Evolutionary conservation across 2,888 invertebrate species (phyloP).

Genomic region (Zygothrica quintamaculata): DNA sequence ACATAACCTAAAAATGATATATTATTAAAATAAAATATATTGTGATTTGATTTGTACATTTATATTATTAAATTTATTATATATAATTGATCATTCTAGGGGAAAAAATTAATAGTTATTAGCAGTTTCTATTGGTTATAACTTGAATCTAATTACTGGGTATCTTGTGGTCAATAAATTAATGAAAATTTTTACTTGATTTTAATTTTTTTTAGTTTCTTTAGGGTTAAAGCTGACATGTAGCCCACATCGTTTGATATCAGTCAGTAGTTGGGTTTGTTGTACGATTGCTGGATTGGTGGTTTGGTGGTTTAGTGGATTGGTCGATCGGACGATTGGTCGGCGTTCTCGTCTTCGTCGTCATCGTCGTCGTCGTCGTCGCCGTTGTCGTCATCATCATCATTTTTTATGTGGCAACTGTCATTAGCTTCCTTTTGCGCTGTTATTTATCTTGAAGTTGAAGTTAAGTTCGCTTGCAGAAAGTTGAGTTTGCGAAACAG

Average conservation of each 20-base stretch:
- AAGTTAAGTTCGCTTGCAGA: conserved; percentile 28
- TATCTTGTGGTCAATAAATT: not conserved
- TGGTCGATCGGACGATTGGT: conserved; percentile 9
- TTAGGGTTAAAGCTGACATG: conserved; percentile 22
- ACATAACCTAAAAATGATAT: too few relatives aligned
- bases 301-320: conserved; percentile 13
- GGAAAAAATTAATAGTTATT: too few relatives aligned
- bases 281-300: conserved; percentile 8
- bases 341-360: conserved; percentile 23
- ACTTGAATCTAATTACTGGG: not conserved
- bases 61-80: too few relatives aligned
- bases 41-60: too few relatives aligned
- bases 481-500: not conserved
- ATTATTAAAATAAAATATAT: too few relatives aligned
- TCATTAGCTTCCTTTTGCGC: conserved; percentile 72
- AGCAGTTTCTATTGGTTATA: too few relatives aligned
- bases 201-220: conserved; percentile 10
- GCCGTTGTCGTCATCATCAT: conserved; percentile 45
- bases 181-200: not conserved
- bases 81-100: too few relatives aligned
- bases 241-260: conserved; percentile 31
- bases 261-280: conserved; percentile 15
- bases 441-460: conserved; percentile 69
- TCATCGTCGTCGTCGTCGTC: conserved; percentile 47
- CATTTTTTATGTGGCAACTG: conserved; percentile 66